Evolutionary conservation across 2,797 vertebrate genomes (phyloP).

Genomic region (Pachyuromys duprasi): DNA sequence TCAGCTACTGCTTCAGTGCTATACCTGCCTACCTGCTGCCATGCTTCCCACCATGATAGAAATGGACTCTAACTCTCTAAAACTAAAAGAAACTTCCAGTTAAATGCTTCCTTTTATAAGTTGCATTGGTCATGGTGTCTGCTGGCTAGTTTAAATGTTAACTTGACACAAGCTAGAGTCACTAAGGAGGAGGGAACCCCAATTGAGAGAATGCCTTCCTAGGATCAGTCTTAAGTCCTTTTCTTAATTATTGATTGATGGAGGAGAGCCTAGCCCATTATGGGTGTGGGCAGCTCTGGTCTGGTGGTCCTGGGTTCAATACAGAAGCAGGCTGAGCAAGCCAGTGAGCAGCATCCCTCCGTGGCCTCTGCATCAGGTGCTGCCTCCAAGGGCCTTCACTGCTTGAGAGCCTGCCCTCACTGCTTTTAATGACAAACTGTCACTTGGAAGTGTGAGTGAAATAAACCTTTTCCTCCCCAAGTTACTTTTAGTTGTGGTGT

Average conservation of each 20-base stretch:
- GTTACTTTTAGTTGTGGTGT: not conserved
- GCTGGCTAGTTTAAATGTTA: not conserved
- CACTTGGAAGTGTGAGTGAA: not conserved
- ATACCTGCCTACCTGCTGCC: not conserved
- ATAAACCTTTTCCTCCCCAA: not conserved
- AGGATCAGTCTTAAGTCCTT: not conserved
- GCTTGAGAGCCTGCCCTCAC: not conserved
- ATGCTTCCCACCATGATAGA: not conserved
- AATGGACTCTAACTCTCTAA: not conserved
- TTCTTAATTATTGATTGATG: not conserved
- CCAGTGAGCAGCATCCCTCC: not conserved
- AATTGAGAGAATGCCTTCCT: not conserved
- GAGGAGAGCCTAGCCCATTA: not conserved
- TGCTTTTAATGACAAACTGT: not conserved
- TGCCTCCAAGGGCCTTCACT: not conserved
- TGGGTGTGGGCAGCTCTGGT: not conserved
- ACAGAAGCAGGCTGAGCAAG: not conserved
- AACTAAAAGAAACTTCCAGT: not conserved
- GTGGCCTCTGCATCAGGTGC: not conserved
- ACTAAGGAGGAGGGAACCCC: not conserved
- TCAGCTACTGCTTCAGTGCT: not conserved
- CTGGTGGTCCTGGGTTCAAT: not conserved
- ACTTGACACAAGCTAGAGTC: not conserved
- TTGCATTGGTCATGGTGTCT: not conserved
- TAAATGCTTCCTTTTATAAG: not conserved